These are phyloP conservation scores for Aulostomus chinensis DNA, from an alignment of 2,797 vertebrate genomes.

Conservation along the genomic window DNA sequence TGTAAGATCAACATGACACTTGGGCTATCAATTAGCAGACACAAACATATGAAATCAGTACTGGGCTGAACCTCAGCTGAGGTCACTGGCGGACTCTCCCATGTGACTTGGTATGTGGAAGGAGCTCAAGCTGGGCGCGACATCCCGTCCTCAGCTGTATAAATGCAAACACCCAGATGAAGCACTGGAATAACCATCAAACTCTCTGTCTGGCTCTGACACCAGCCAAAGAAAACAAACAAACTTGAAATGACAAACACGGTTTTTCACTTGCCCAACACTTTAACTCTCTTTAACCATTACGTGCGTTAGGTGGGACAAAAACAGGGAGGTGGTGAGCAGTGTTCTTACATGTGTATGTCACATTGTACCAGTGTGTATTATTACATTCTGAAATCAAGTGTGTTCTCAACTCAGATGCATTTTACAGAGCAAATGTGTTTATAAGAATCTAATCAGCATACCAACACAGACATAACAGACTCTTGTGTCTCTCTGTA, in stretches of 20 bases:
- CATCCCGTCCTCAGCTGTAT: slow-evolving; percentile 64
- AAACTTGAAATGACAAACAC: slow-evolving; percentile 10
- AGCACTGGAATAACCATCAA: slow-evolving; percentile 11
- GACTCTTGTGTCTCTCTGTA: too few relatives aligned
- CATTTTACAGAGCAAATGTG: neutral
- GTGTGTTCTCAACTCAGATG: slow-evolving; percentile 9
- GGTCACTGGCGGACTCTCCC: slow-evolving; percentile 41
- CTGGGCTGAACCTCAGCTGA: slow-evolving; percentile 59
- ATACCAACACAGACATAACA: too few relatives aligned
- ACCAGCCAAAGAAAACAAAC: slow-evolving; percentile 36
- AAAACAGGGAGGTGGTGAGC: slow-evolving; percentile 52
- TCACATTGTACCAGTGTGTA: slow-evolving; percentile 21
- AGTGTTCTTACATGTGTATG: slow-evolving; percentile 30
- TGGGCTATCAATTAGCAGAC: slow-evolving; percentile 42
- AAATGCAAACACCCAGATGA: slow-evolving; percentile 63
- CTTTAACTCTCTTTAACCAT: slow-evolving; percentile 17
- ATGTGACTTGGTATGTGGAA: slow-evolving; percentile 40
- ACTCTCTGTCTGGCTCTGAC: slow-evolving; percentile 18
- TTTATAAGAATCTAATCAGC: too few relatives aligned
- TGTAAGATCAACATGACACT: slow-evolving; percentile 24
- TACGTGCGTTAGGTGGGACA: slow-evolving; percentile 38
- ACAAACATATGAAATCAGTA: slow-evolving; percentile 48
- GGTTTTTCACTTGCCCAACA: slow-evolving; percentile 1
- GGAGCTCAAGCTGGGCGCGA: slow-evolving; percentile 56
- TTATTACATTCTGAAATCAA: slow-evolving; percentile 28